phyloP scores from a whole-genome alignment of 2,888 invertebrate species.

The Flexamia atlantica region DNA sequence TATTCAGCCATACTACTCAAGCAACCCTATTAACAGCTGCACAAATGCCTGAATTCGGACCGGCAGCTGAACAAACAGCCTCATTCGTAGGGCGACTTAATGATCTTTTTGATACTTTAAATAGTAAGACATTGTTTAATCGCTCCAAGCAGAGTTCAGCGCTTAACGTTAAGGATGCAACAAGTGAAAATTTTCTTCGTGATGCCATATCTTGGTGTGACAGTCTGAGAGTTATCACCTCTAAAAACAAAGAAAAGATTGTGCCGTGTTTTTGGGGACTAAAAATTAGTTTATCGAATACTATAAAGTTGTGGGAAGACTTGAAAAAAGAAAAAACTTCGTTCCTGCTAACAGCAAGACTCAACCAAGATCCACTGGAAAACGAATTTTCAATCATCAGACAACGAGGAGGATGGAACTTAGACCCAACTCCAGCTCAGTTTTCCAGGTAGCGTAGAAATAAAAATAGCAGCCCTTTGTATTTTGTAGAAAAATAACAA shows the following conservation, averaged over 20 bases:
- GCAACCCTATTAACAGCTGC: neutral
- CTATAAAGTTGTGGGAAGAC: neutral
- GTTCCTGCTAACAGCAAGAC: neutral
- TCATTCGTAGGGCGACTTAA: neutral
- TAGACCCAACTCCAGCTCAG: too few species aligned
- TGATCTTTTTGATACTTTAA: neutral
- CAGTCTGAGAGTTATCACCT: neutral
- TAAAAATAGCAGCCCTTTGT: neutral
- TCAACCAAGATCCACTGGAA: neutral
- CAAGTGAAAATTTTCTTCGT: neutral
- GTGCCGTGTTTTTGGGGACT: neutral
- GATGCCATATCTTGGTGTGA: neutral
- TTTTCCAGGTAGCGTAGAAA: neutral
- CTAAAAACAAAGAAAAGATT: neutral
- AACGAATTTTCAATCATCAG: neutral
- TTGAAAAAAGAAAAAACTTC: too few species aligned
- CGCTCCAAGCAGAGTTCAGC: neutral
- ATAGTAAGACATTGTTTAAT: neutral
- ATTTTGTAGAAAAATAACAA: neutral
- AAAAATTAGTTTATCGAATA: neutral
- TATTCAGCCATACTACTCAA: neutral
- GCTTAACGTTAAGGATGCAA: neutral
- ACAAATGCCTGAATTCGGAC: neutral
- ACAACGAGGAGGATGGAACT: neutral
- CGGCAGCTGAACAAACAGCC: neutral